Conservation (phyloP, 2,113 vertebrate species). For the Bombycilla garrulus region DNA sequence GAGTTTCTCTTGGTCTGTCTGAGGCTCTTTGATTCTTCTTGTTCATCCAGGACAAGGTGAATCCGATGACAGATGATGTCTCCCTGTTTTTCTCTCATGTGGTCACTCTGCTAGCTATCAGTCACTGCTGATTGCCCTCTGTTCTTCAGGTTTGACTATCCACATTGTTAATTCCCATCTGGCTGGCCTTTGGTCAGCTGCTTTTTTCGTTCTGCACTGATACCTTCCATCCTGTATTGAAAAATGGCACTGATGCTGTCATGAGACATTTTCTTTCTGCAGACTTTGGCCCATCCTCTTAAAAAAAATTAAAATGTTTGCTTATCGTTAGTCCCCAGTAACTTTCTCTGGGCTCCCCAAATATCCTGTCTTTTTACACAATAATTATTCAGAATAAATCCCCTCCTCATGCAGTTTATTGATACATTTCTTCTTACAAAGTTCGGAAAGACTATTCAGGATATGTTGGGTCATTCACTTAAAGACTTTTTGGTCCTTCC, state of each 20-base stretch:
- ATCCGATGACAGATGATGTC: background rate
- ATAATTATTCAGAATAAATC: background rate
- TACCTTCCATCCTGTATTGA: background rate
- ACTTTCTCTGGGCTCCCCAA: background rate
- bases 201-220: background rate
- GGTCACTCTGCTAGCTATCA: background rate
- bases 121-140: background rate
- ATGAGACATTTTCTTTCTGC: background rate
- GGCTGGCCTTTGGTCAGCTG: background rate
- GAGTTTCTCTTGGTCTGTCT: background rate
- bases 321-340: rapidly evolving
- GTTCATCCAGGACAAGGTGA: background rate
- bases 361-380: background rate
- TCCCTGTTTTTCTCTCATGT: rapidly evolving
- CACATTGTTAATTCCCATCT: background rate
- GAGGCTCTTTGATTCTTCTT: background rate
- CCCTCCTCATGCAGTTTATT: background rate
- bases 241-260: background rate
- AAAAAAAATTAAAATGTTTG: background rate
- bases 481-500: background rate
- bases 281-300: background rate
- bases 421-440: background rate
- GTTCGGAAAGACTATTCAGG: background rate
- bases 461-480: background rate
- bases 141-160: background rate